A percentile compares a stretch with the other conserved stretches of the same genome.
These are phyloP conservation scores for Tetranychus piercei DNA, from an alignment of 2,888 invertebrate species.

Conservation along the genomic window DNA sequence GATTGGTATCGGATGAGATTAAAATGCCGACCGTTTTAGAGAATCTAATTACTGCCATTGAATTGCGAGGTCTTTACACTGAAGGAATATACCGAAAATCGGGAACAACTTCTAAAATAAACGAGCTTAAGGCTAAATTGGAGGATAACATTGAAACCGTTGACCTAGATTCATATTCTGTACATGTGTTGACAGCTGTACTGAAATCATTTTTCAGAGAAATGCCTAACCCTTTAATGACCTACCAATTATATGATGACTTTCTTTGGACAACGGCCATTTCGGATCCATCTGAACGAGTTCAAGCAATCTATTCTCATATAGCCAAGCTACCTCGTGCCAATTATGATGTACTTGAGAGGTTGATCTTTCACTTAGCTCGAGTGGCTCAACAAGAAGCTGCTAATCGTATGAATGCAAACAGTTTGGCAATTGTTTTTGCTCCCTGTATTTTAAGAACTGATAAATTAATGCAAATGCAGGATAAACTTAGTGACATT, in stretches of 20 bases:
- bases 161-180: slow-evolving; percentile 53
- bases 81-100: slow-evolving; percentile 85
- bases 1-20: slow-evolving; percentile 45
- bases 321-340: slow-evolving; percentile 69
- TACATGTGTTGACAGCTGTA: slow-evolving; percentile 73
- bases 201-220: slow-evolving; percentile 72
- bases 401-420: slow-evolving; percentile 75
- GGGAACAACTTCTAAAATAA: slow-evolving; percentile 38
- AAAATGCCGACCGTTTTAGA: slow-evolving; percentile 66
- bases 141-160: slow-evolving; percentile 42
- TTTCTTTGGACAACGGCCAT: slow-evolving; percentile 60
- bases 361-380: slow-evolving; percentile 76
- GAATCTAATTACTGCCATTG: slow-evolving; percentile 66
- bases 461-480: slow-evolving; percentile 43
- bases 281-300: slow-evolving; percentile 20
- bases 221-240: slow-evolving; percentile 76
- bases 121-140: slow-evolving; percentile 32
- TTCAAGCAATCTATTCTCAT: slow-evolving; percentile 25
- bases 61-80: slow-evolving; percentile 72
- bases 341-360: slow-evolving; percentile 74
- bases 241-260: slow-evolving; percentile 83
- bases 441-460: slow-evolving; percentile 81
- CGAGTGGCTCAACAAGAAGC: slow-evolving; percentile 67
- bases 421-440: slow-evolving; percentile 77
- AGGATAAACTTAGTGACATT: slow-evolving; percentile 69